phyloP scores from a whole-genome alignment of 1,140 invertebrate species.

The Ceratitis capitata region DNA sequence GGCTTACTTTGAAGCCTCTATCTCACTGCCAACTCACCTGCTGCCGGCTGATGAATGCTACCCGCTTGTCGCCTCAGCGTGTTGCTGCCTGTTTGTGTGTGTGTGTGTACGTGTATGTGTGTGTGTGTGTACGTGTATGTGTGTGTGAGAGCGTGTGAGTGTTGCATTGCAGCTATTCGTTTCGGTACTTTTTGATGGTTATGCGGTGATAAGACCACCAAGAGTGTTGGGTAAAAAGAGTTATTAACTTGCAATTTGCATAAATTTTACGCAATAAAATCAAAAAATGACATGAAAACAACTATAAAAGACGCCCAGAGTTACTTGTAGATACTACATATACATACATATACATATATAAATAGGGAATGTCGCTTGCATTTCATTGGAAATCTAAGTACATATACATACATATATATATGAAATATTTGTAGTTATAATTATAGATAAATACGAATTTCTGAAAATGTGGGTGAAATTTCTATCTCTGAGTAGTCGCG shows the following conservation, averaged over 20 bases:
- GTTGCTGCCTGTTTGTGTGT: too few species aligned
- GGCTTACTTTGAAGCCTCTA: background rate
- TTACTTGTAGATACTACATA: too few species aligned
- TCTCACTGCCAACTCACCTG: background rate
- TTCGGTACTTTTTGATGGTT: slow-evolving; percentile 57
- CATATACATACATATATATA: background rate
- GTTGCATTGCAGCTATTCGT: background rate
- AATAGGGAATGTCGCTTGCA: too few species aligned
- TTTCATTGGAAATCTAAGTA: too few species aligned
- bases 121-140: too few species aligned
- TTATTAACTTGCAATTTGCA: slow-evolving; percentile 63
- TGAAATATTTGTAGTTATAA: background rate
- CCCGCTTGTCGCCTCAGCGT: background rate
- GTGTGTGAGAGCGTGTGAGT: background rate
- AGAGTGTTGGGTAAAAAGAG: slow-evolving; percentile 60
- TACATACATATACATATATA: too few species aligned
- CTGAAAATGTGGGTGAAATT: background rate
- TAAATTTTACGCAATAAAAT: slow-evolving; percentile 58
- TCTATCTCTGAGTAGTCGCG: background rate
- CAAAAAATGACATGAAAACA: slow-evolving; percentile 44
- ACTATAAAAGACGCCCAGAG: background rate
- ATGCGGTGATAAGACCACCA: slow-evolving; percentile 50
- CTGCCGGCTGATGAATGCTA: background rate
- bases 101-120: too few species aligned
- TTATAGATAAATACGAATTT: background rate